Conservation (phyloP, 2,113 vertebrate species). For the Oenanthe melanoleuca region DNA sequence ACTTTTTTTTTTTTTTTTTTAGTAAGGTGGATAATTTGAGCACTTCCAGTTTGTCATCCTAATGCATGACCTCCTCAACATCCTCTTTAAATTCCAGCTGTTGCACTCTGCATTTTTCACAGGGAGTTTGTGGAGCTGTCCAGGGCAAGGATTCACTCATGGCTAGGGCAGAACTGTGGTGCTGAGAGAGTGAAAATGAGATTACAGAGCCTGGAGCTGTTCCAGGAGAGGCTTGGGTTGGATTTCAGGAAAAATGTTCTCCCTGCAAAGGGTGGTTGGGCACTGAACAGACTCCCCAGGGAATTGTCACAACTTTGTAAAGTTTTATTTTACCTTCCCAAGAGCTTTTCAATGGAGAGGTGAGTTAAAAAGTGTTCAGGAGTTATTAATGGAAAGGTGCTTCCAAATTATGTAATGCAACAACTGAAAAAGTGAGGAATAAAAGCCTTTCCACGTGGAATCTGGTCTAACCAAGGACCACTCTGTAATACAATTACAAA, state of each 20-base stretch:
- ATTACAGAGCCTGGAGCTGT: neutral
- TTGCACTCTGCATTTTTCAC: neutral
- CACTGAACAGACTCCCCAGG: neutral
- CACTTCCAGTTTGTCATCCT: neutral
- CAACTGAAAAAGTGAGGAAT: neutral
- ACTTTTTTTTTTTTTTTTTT: neutral
- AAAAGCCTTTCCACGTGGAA: neutral
- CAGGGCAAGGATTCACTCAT: neutral
- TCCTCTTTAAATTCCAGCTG: neutral
- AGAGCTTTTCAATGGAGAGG: neutral
- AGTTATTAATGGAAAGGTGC: neutral
- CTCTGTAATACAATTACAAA: constrained; percentile 32
- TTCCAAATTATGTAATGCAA: neutral
- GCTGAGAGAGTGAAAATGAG: neutral
- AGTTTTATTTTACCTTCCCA: neutral
- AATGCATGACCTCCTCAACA: neutral
- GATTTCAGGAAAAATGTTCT: neutral
- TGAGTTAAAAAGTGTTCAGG: neutral
- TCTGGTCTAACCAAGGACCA: neutral
- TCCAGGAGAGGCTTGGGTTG: neutral
- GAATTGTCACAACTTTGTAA: neutral
- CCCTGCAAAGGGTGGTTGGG: too few species aligned
- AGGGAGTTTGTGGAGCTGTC: neutral
- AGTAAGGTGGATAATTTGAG: neutral
- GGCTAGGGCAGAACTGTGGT: neutral